Conservation (phyloP, 2,113 vertebrate genomes). For the Dascyllus trimaculatus region DNA sequence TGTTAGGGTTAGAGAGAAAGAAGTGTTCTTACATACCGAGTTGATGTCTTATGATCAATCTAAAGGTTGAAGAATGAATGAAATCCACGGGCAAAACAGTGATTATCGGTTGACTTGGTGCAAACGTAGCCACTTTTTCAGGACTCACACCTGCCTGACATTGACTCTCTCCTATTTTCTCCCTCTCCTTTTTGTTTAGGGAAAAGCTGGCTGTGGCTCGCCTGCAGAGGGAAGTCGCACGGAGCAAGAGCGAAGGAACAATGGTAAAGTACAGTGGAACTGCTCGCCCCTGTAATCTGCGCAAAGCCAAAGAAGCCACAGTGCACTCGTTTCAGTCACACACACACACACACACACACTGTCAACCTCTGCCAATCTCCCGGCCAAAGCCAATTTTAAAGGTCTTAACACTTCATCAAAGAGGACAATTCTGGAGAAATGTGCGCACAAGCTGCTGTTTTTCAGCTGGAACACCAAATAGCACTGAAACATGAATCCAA, state of each 20-base stretch:
- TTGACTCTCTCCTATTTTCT: slow-evolving; percentile 50
- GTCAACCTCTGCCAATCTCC: slow-evolving; percentile 17
- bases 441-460: too few species aligned
- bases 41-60: too few species aligned
- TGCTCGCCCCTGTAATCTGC: slow-evolving; percentile 35
- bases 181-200: slow-evolving; percentile 73
- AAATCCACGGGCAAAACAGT: neutral
- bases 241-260: slow-evolving; percentile 90
- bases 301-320: slow-evolving; percentile 28
- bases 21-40: neutral
- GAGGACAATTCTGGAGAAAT: slow-evolving; percentile 8
- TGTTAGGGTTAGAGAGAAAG: neutral
- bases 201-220: slow-evolving; percentile 94
- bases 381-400: slow-evolving; percentile 13
- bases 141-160: neutral
- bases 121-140: neutral
- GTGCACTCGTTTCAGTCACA: neutral
- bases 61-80: neutral
- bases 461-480: too few species aligned
- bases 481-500: too few species aligned
- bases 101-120: neutral
- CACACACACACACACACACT: slow-evolving; percentile 34
- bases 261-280: slow-evolving; percentile 85
- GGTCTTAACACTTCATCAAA: slow-evolving; percentile 35
- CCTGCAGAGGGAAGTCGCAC: slow-evolving; percentile 91